These are phyloP conservation scores for Holothuria leucospilota DNA, from an alignment of 53 echinoderm and acorn worm genomes.

Conservation along the genomic window DNA sequence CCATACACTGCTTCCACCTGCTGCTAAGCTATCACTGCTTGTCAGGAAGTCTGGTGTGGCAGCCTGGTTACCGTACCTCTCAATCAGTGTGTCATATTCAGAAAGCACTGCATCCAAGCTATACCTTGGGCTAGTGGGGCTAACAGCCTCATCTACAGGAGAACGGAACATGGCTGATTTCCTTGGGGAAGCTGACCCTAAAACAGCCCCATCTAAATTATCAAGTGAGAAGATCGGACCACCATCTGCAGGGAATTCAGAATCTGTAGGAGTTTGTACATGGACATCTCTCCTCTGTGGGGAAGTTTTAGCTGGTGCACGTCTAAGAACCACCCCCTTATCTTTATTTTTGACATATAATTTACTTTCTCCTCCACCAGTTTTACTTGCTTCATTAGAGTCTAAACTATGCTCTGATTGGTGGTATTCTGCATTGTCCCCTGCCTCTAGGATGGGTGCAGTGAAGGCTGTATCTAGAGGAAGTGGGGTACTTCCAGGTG, in stretches of 20 bases:
- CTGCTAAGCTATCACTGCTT: conserved; percentile 36
- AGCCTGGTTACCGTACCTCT: conserved; percentile 84
- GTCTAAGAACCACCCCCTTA: conserved; percentile 30
- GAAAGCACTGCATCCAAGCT: conserved; percentile 88
- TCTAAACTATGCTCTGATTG: not conserved
- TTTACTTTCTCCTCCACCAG: conserved; percentile 9
- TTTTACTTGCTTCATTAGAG: not conserved
- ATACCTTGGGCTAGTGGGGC: conserved; percentile 54
- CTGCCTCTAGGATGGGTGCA: conserved; percentile 25
- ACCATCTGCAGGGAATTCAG: conserved; percentile 59
- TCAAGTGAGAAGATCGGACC: conserved; percentile 4
- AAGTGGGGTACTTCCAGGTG: conserved; percentile 38
- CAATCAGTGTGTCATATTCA: conserved; percentile 88
- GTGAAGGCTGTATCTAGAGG: not conserved
- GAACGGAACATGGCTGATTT: conserved; percentile 70
- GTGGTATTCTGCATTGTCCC: not conserved
- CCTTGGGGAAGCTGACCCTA: conserved; percentile 67
- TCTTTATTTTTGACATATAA: conserved; percentile 5
- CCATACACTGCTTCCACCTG: not conserved
- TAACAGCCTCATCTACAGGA: not conserved
- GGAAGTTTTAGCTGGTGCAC: conserved; percentile 32
- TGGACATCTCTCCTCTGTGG: conserved; percentile 37
- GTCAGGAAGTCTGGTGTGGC: conserved; percentile 80
- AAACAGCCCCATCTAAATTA: conserved; percentile 65
- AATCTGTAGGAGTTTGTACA: conserved; percentile 45